A percentile compares a stretch with the other conserved stretches of the same genome.
Conservation (phyloP, 2,113 vertebrate species). For the Thermophis baileyi region DNA sequence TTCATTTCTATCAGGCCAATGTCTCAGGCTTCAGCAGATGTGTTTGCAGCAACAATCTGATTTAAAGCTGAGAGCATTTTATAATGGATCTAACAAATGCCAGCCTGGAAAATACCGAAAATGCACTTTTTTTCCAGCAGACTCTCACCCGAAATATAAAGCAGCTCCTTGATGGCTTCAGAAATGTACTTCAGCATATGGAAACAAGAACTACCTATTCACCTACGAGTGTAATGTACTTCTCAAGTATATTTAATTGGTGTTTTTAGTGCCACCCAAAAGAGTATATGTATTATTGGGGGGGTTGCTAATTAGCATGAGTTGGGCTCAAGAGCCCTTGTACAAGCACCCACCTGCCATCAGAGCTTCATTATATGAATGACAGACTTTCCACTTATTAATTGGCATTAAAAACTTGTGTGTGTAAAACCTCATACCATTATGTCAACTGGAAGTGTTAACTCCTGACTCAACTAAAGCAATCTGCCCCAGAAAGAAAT, state of each 20-base stretch:
- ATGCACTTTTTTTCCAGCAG: not conserved
- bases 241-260: constrained; percentile 13
- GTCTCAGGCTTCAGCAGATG: not conserved
- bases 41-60: not conserved
- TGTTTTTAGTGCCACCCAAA: not conserved
- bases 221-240: not conserved
- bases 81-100: not conserved
- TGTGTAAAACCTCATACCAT: not conserved
- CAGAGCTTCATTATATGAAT: not conserved
- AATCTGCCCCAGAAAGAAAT: constrained; percentile 2
- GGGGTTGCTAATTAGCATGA: not conserved
- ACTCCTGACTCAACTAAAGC: constrained; percentile 2
- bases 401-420: constrained; percentile 20
- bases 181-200: not conserved
- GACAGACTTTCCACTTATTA: constrained; percentile 27
- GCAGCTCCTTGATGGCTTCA: not conserved
- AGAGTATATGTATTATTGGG: not conserved
- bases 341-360: not conserved
- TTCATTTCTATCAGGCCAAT: not conserved
- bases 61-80: not conserved
- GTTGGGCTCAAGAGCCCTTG: not conserved
- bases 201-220: not conserved
- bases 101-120: not conserved
- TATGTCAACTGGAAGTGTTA: constrained; percentile 10
- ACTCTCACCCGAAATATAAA: not conserved